Evolutionary conservation across 2,113 vertebrate species (phyloP).

Genomic region (Castor canadensis): DNA sequence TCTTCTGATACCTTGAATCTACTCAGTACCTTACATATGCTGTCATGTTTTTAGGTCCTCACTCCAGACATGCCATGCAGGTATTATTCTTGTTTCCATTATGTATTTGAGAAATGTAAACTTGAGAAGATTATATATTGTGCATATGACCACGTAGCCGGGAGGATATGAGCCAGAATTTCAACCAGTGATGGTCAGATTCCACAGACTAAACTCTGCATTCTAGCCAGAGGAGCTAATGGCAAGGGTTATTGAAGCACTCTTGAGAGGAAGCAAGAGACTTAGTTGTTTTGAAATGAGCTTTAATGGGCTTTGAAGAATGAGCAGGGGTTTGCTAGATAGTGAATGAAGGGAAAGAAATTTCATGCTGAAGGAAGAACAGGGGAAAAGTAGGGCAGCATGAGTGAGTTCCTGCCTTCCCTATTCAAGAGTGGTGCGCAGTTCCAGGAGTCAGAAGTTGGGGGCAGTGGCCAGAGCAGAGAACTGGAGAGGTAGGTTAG

Average conservation of each 20-base stretch:
- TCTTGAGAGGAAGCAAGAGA: not conserved
- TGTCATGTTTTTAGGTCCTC: not conserved
- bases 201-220: not conserved
- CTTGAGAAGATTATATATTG: not conserved
- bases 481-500: not conserved
- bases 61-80: not conserved
- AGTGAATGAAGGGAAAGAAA: not conserved
- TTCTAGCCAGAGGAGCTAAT: not conserved
- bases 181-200: not conserved
- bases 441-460: fast-evolving
- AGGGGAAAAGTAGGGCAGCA: not conserved
- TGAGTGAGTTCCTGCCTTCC: not conserved
- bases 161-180: not conserved
- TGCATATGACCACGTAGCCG: not conserved
- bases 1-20: not conserved
- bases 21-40: not conserved
- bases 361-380: not conserved
- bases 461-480: not conserved
- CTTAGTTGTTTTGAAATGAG: not conserved
- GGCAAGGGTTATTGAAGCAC: not conserved
- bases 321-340: not conserved
- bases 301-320: not conserved
- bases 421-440: fast-evolving
- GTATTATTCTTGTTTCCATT: not conserved
- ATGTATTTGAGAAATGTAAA: not conserved